Percentiles rank a stretch among this genome's conserved stretches.
Conservation (phyloP, 2,888 invertebrate species). For the Sarcophaga variegata region DNA sequence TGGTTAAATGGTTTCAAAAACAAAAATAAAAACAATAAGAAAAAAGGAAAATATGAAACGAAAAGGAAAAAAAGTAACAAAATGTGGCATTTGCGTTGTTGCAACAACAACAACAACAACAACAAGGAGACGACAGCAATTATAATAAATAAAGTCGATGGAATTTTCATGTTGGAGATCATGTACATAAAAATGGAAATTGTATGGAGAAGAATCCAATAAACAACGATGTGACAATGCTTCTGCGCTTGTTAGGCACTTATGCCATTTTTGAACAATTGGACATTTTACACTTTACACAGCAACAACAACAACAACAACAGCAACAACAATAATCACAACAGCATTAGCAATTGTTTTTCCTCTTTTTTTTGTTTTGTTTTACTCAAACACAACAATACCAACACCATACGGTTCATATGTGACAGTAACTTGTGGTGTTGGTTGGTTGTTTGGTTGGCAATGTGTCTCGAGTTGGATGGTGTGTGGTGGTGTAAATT, state of each 20-base stretch:
- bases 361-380: background rate
- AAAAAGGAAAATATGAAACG: background rate
- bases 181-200: conserved; percentile 70
- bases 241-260: conserved; percentile 76
- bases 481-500: conserved; percentile 59
- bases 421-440: background rate
- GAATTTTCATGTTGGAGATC: conserved; percentile 71
- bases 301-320: conserved; percentile 20
- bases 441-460: conserved; percentile 3
- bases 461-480: conserved; percentile 44
- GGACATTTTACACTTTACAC: conserved; percentile 72
- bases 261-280: conserved; percentile 77
- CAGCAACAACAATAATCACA: background rate
- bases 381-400: conserved; percentile 4
- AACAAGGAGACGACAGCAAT: conserved; percentile 70
- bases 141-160: conserved; percentile 71
- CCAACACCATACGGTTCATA: conserved; percentile 7
- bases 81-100: conserved; percentile 63
- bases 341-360: background rate
- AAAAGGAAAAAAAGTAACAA: conserved; percentile 11
- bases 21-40: background rate
- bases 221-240: conserved; percentile 70
- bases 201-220: conserved; percentile 69
- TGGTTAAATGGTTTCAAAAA: conserved; percentile 50
- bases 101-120: conserved; percentile 49